Evolutionary conservation across 2,888 invertebrate genomes (phyloP).

Genomic region (Brassicogethes aeneus): DNA sequence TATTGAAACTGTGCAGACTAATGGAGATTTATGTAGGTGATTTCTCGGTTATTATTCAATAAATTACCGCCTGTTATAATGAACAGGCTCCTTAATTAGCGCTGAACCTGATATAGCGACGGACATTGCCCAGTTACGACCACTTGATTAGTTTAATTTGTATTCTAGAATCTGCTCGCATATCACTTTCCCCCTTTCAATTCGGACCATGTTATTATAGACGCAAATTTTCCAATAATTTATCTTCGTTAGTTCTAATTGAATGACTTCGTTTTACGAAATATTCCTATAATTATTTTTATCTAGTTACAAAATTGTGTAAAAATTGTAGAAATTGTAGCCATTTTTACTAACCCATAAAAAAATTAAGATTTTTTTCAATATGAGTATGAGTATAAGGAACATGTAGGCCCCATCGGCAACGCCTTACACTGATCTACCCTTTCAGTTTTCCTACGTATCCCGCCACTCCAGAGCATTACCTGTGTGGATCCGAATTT

Average conservation of each 20-base stretch:
- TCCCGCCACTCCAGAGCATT: too few relatives aligned
- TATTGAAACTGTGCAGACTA: constrained; percentile 35
- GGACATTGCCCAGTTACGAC: constrained; percentile 36
- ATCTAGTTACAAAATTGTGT: too few relatives aligned
- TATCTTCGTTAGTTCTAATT: constrained; percentile 14
- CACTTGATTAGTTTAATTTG: constrained; percentile 40
- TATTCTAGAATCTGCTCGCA: constrained; percentile 27
- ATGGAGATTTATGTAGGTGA: constrained; percentile 41
- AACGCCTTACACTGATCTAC: too few relatives aligned
- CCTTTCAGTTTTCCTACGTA: too few relatives aligned
- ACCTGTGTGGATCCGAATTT: too few relatives aligned
- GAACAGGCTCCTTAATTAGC: constrained; percentile 38
- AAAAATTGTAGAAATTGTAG: too few relatives aligned
- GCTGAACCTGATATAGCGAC: constrained; percentile 35
- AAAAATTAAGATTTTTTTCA: too few relatives aligned
- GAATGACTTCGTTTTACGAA: constrained; percentile 12
- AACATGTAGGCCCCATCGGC: too few relatives aligned
- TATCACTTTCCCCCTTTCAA: constrained; percentile 9
- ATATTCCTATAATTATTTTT: too few relatives aligned
- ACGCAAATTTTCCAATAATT: constrained; percentile 13
- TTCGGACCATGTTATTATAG: constrained; percentile 10
- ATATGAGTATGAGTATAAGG: too few relatives aligned
- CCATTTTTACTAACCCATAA: too few relatives aligned
- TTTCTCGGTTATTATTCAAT: constrained; percentile 42
- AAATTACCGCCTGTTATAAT: constrained; percentile 38